A percentile compares a stretch with the other conserved stretches of the same genome.
phyloP scores from a whole-genome alignment of 2,797 vertebrate species.

The Capromys pilorides region DNA sequence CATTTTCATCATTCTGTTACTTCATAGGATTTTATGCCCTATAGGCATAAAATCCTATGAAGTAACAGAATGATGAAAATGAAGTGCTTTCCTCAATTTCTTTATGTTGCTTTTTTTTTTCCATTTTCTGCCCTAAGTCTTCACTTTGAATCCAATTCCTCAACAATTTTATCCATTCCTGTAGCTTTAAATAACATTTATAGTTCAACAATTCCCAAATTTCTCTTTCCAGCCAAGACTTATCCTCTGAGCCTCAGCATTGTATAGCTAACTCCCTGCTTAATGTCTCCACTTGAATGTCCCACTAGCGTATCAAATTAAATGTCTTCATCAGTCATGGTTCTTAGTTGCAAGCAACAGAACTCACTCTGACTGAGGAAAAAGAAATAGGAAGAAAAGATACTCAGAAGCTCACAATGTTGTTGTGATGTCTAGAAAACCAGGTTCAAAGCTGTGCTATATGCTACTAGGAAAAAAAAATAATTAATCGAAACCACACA shows the following conservation, averaged over 20 bases:
- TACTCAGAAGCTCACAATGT: background rate
- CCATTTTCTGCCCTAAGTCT: background rate
- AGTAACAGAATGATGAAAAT: background rate
- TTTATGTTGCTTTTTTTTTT: background rate
- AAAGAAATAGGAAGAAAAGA: background rate
- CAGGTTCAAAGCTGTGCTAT: background rate
- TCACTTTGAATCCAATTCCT: background rate
- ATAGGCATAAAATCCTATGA: background rate
- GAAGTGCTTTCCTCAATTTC: background rate
- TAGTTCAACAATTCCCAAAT: slow-evolving; percentile 56
- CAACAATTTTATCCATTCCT: slow-evolving; percentile 49
- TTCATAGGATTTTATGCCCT: background rate
- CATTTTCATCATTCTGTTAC: background rate
- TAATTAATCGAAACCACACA: background rate
- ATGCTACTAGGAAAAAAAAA: background rate
- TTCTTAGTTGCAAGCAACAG: slow-evolving; percentile 59
- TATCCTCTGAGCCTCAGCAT: slow-evolving; percentile 63
- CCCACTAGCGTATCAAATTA: slow-evolving; percentile 59
- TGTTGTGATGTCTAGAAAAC: background rate
- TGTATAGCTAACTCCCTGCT: background rate
- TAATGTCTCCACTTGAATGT: slow-evolving; percentile 60
- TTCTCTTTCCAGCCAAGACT: slow-evolving; percentile 67
- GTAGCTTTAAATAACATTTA: slow-evolving; percentile 67
- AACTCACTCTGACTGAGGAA: slow-evolving; percentile 36
- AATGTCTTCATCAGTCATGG: slow-evolving; percentile 66